phyloP scores from a whole-genome alignment of 2,113 vertebrate species.

The Plectropomus leopardus region DNA sequence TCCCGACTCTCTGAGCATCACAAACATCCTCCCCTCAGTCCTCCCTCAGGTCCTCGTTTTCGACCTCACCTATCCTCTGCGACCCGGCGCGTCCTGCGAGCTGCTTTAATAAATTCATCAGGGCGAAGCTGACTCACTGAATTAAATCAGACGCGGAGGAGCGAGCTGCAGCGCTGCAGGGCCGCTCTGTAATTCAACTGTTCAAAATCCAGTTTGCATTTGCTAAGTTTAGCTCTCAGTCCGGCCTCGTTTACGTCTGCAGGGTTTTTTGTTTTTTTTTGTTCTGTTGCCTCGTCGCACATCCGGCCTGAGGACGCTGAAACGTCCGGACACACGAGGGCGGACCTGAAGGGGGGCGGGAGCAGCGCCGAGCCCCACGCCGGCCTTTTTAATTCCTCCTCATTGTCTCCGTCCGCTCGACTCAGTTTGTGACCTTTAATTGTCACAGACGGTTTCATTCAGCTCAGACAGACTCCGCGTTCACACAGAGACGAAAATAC shows the following conservation, averaged over 20 bases:
- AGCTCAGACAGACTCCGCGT: neutral
- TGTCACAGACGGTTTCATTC: neutral
- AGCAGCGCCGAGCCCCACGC: neutral
- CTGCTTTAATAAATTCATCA: constrained; percentile 48
- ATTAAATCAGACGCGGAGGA: constrained; percentile 43
- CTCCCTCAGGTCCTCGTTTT: neutral
- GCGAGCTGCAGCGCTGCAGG: constrained; percentile 15
- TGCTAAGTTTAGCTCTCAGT: constrained; percentile 56
- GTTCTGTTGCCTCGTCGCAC: neutral
- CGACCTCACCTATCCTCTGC: constrained; percentile 8
- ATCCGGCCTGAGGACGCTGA: neutral
- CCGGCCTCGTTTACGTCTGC: constrained; percentile 29
- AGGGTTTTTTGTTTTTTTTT: neutral
- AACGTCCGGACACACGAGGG: constrained; percentile 43
- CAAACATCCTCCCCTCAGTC: no score
- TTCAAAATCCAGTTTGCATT: constrained; percentile 27
- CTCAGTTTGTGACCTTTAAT: constrained; percentile 36
- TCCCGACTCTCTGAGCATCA: no score
- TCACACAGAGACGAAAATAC: neutral
- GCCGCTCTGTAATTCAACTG: constrained; percentile 32
- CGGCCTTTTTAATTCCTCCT: constrained; percentile 25
- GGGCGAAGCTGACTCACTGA: constrained; percentile 54
- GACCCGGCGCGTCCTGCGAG: neutral
- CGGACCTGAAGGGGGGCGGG: neutral
- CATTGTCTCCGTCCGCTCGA: neutral